These are phyloP conservation scores for Hyperopisus bebe DNA, from an alignment of 2,113 vertebrate species.

Conservation along the genomic window DNA sequence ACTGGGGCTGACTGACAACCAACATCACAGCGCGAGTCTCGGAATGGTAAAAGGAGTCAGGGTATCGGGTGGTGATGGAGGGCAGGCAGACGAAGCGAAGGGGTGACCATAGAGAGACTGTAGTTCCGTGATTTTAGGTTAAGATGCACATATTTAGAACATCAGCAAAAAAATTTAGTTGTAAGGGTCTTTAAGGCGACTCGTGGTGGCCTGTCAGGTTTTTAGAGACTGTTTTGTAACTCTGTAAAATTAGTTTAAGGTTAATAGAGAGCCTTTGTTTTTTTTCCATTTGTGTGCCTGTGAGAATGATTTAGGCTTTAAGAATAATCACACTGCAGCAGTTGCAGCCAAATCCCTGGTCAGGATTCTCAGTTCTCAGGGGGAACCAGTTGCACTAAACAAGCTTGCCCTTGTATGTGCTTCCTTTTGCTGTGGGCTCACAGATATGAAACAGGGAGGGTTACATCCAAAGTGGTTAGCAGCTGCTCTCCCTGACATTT, in stretches of 20 bases:
- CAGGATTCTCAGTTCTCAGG: background rate
- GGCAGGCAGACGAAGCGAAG: background rate
- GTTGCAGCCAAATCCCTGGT: background rate
- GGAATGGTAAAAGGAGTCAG: background rate
- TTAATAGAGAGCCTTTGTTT: background rate
- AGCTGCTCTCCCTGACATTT: background rate
- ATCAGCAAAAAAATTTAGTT: background rate
- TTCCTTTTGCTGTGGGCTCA: background rate
- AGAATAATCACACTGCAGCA: background rate
- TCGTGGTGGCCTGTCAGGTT: background rate
- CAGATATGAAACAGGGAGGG: background rate
- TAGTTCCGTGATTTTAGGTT: background rate
- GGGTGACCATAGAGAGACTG: background rate
- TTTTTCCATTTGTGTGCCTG: background rate
- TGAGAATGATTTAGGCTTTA: background rate
- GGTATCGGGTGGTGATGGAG: background rate
- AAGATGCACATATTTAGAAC: background rate
- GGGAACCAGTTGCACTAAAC: slow-evolving; percentile 1
- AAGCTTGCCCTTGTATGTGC: slow-evolving; percentile 1
- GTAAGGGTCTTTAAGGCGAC: background rate
- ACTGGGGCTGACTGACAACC: background rate
- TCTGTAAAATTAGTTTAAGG: background rate
- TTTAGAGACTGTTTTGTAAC: background rate
- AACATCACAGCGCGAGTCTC: background rate
- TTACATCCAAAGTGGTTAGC: background rate